These are phyloP conservation scores for Cheilosia urbana DNA, from an alignment of 2,888 invertebrate genomes.

Conservation along the genomic window DNA sequence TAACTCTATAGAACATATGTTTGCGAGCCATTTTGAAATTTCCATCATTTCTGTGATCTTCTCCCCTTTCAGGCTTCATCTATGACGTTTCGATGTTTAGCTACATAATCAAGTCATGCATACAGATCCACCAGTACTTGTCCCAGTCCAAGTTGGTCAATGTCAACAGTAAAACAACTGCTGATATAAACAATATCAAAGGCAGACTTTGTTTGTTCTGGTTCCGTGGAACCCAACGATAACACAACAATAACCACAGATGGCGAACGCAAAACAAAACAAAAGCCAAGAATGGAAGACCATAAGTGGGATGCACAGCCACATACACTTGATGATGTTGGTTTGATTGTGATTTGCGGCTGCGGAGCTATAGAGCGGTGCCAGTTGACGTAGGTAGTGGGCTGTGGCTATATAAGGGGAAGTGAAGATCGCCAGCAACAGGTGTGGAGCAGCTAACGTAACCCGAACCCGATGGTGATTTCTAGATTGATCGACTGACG, in stretches of 20 bases:
- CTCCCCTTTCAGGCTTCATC: too few species aligned
- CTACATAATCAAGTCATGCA: conserved; percentile 27
- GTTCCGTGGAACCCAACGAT: conserved; percentile 29
- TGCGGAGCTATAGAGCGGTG: not conserved
- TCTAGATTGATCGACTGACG: not conserved
- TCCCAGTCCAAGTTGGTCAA: conserved; percentile 51
- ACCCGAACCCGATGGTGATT: conserved; percentile 8
- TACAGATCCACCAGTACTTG: not conserved
- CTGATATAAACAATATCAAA: conserved; percentile 26
- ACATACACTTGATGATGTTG: not conserved
- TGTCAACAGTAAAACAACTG: conserved; percentile 42
- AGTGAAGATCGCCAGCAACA: conserved; percentile 16
- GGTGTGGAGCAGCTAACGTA: not conserved
- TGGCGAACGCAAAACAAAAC: conserved; percentile 19
- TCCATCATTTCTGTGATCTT: not conserved
- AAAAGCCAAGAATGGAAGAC: not conserved
- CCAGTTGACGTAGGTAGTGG: conserved; percentile 19
- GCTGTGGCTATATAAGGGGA: not conserved
- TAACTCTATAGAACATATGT: conserved; percentile 24
- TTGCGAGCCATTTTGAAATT: conserved; percentile 34
- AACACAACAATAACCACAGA: not conserved
- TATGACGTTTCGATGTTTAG: conserved; percentile 16
- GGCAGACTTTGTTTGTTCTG: conserved; percentile 6
- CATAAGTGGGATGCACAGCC: not conserved
- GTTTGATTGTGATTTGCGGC: not conserved